phyloP scores from a whole-genome alignment of 1,140 invertebrate genomes.

The Cotesia vestalis region DNA sequence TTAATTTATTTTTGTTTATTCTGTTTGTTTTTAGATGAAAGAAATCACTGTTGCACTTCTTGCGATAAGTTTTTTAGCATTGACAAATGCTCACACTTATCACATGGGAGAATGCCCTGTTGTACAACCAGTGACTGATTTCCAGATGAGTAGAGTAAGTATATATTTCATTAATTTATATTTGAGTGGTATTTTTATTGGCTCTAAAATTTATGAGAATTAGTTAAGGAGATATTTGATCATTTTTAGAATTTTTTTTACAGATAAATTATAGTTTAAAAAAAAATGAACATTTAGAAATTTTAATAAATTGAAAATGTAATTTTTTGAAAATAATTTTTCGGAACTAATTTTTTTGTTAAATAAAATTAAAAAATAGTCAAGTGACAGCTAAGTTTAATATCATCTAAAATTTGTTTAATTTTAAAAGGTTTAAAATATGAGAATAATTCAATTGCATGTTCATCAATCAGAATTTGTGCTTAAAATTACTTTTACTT shows the following conservation, averaged over 20 bases:
- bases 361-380: too few species aligned
- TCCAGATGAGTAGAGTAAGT: conserved; percentile 77
- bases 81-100: conserved; percentile 69
- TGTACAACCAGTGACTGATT: conserved; percentile 75
- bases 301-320: too few species aligned
- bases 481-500: too few species aligned
- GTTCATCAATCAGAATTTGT: too few species aligned
- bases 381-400: too few species aligned
- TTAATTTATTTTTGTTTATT: conserved; percentile 13
- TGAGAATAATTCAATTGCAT: too few species aligned
- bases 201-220: not conserved
- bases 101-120: conserved; percentile 78
- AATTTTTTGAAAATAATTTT: too few species aligned
- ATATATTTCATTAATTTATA: conserved; percentile 11
- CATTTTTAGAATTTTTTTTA: too few species aligned
- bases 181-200: conserved; percentile 13
- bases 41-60: conserved; percentile 40
- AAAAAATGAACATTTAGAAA: too few species aligned
- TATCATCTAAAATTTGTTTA: not conserved
- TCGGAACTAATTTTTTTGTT: too few species aligned
- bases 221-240: too few species aligned
- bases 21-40: conserved; percentile 48
- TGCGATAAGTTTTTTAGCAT: conserved; percentile 44
- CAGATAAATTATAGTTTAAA: too few species aligned
- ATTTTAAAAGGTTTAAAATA: not conserved